Evolutionary conservation across 1,140 invertebrate genomes (phyloP).

Genomic region (Rhopalosiphum maidis): DNA sequence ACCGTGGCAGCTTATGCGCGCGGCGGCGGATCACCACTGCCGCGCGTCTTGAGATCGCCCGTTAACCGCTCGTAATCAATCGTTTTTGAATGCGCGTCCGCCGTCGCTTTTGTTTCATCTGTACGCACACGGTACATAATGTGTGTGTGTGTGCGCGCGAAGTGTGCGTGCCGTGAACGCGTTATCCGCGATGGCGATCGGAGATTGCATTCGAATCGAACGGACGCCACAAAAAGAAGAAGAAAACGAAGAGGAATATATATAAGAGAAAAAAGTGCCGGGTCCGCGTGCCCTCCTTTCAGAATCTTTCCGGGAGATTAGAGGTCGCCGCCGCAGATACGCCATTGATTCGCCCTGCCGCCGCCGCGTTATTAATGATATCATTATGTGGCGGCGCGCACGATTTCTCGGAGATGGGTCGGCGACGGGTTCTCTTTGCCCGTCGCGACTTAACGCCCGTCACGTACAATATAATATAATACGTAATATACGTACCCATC

Average conservation of each 20-base stretch:
- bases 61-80: conserved; percentile 6
- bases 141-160: background rate
- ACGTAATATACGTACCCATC: background rate
- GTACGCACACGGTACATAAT: background rate
- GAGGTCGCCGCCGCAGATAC: background rate
- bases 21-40: background rate
- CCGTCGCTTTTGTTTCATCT: conserved; percentile 3
- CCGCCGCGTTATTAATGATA: conserved; percentile 39
- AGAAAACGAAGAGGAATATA: background rate
- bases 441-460: background rate
- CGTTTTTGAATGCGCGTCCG: background rate
- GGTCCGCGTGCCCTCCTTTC: background rate
- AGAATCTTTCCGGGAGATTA: conserved; percentile 42
- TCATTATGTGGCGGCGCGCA: conserved; percentile 23
- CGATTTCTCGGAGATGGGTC: conserved; percentile 39
- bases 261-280: background rate
- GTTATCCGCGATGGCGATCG: conserved; percentile 24
- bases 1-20: no score
- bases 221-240: conserved; percentile 5
- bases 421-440: background rate
- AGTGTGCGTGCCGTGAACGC: background rate
- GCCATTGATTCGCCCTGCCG: conserved; percentile 17
- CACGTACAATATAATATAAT: background rate
- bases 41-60: background rate
- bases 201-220: conserved; percentile 36